Evolutionary conservation across 2,113 vertebrate species (phyloP), one percentile per base, ranked within the genome.

Genomic region (Pteruthius melanotis): DNA sequence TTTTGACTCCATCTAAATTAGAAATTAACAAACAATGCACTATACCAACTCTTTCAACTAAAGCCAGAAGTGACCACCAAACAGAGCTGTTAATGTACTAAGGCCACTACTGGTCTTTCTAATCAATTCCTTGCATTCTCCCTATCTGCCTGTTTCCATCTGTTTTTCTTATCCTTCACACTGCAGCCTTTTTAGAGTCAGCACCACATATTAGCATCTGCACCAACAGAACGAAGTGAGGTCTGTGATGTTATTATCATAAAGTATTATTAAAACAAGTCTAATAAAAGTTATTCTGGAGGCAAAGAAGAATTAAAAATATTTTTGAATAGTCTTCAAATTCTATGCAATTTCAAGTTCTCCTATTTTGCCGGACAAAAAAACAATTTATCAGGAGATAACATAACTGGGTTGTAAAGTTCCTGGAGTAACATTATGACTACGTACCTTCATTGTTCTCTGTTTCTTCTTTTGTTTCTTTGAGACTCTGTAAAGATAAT

Each of bases 381-480:
- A 82, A 60, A 53, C 28, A 37, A 45, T 7, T 31, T 65, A 11
- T 39, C n/a, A 76, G 24, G 18, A 71, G 27, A 31, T 18, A 60
- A 66, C 6, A 89, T 47, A 79, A 68, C 16, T 6, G 8, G 8
- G 2, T n/a, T 79, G 20, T 50, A 56, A 94, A 87, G 13, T 59
- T 88, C 54, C 30, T 44, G 15, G 8, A 35, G 35, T 56, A 84
- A 56, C 11, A 63, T 49, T 30, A 30, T 37, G 39, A 68, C 23
- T 72, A 90, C 97, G 15, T 95, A 98, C 98, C 96, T 87, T 96
- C 77, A 87, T n/a, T 15, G 95, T 97, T 96, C 98, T 99, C 97
- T 99, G 98, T 90, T 98, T 99, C 91, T 98, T 99, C 97, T 98
- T 99, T 97, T 99, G 99, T 93, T 99, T 99, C 97, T 99, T 99